Conservation (phyloP, 2,113 vertebrate species). For the Oncorhynchus tshawytscha region DNA sequence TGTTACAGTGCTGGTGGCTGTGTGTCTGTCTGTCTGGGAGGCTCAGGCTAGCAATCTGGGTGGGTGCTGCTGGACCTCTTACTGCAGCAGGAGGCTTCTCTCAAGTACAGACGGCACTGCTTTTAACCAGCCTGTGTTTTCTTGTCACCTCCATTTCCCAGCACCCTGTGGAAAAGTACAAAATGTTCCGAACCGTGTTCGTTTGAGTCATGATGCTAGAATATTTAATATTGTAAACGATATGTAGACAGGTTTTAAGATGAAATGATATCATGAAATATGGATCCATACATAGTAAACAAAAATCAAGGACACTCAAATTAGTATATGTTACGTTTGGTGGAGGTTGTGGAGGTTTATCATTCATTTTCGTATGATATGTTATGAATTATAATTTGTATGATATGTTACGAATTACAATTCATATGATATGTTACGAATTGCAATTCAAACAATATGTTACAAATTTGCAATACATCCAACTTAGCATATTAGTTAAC, state of each 20-base stretch:
- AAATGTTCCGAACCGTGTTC: not conserved
- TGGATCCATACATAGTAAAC: too few species aligned
- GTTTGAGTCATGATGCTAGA: not conserved
- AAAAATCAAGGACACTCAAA: too few species aligned
- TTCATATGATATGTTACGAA: too few species aligned
- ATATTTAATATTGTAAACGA: not conserved
- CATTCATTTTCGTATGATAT: too few species aligned
- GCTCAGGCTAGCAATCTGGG: conserved; percentile 5
- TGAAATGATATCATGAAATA: too few species aligned
- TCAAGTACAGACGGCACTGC: conserved; percentile 7
- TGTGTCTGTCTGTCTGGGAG: conserved; percentile 7
- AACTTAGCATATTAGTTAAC: too few species aligned
- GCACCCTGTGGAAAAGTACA: conserved; percentile 7
- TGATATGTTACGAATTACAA: too few species aligned
- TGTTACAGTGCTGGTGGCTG: conserved; percentile 24
- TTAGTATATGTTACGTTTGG: too few species aligned
- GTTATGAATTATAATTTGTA: too few species aligned
- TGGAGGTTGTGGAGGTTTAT: too few species aligned
- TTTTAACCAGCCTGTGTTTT: not conserved
- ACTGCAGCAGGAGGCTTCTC: conserved; percentile 16
- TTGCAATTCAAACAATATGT: too few species aligned
- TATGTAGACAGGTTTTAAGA: not conserved
- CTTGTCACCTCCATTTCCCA: not conserved
- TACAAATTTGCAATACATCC: too few species aligned
- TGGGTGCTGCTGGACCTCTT: not conserved